Evolutionary conservation across 2,888 invertebrate species (phyloP).

Genomic region (Drosophila pseudotalamancana): DNA sequence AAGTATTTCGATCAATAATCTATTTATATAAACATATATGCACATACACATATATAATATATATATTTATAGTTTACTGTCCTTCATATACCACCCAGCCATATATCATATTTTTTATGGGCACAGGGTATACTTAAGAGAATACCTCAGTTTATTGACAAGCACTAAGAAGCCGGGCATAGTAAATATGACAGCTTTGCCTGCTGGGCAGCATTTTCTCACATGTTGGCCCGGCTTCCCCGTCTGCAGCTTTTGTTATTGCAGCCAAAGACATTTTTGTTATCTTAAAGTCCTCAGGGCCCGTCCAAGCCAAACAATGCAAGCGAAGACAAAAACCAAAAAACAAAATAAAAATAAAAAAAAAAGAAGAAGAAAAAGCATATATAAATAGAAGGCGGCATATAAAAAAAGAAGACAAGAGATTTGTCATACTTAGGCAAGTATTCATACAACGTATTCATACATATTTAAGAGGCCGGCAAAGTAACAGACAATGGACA

Average conservation of each 20-base stretch:
- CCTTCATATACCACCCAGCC: not conserved
- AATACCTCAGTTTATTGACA: slow-evolving; percentile 47
- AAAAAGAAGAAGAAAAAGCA: not conserved
- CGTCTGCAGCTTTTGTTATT: slow-evolving; percentile 40
- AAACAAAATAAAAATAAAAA: not conserved
- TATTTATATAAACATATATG: too few species aligned
- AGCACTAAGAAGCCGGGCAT: slow-evolving; percentile 11
- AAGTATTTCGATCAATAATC: too few species aligned
- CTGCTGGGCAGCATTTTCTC: slow-evolving; percentile 35
- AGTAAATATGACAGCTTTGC: slow-evolving; percentile 34
- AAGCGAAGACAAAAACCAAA: slow-evolving; percentile 15
- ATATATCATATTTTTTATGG: not conserved
- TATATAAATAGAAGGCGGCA: slow-evolving; percentile 11
- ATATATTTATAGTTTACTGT: too few species aligned
- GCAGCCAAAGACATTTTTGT: slow-evolving; percentile 59
- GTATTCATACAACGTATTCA: slow-evolving; percentile 38
- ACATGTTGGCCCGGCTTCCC: slow-evolving; percentile 33
- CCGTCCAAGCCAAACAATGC: slow-evolving; percentile 63
- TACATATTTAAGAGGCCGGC: slow-evolving; percentile 45
- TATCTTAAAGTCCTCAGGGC: slow-evolving; percentile 61
- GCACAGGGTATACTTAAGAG: slow-evolving; percentile 3
- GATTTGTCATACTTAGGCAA: slow-evolving; percentile 61
- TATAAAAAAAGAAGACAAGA: slow-evolving; percentile 35
- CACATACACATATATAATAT: not conserved
- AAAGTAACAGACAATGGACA: slow-evolving; percentile 43